Percentiles rank a stretch among this genome's conserved stretches.
Evolutionary conservation across 2,113 vertebrate genomes (phyloP).

Genomic region (Malurus cyaneus): DNA sequence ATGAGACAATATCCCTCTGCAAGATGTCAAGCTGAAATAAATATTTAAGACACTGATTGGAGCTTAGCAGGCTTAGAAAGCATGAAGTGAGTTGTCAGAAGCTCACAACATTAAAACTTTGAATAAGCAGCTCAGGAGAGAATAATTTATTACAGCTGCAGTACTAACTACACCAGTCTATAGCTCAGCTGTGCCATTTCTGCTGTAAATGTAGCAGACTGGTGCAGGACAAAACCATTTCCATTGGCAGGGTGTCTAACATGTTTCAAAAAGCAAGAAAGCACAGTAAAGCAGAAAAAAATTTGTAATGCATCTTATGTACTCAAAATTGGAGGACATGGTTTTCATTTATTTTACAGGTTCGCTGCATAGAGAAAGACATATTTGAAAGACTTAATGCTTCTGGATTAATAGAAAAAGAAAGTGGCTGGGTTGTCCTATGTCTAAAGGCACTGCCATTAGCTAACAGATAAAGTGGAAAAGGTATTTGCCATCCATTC

Average conservation of each 20-base stretch:
- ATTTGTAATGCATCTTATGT: neutral
- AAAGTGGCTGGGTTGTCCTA: neutral
- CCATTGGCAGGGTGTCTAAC: neutral
- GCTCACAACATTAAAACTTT: conserved; percentile 3
- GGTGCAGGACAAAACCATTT: neutral
- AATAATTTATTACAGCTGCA: conserved; percentile 11
- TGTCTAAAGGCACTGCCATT: neutral
- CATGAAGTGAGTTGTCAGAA: conserved; percentile 29
- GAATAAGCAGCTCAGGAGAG: conserved; percentile 22
- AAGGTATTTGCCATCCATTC: neutral
- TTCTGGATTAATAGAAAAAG: neutral
- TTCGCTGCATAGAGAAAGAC: neutral
- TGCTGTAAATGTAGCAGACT: neutral
- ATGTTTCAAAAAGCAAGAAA: neutral
- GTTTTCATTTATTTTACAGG: neutral
- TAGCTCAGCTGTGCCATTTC: neutral
- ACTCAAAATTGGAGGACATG: neutral
- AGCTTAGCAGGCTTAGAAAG: conserved; percentile 34
- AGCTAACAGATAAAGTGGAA: neutral
- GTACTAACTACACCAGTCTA: neutral
- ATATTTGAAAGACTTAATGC: neutral
- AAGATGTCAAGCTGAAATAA: conserved; percentile 41
- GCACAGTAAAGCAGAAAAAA: neutral
- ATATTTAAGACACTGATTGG: conserved; percentile 31
- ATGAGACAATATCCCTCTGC: conserved; percentile 4